Evolutionary conservation across 92 coral and sea anemone genomes (phyloP).

Genomic region (Epizoanthus scotinus): DNA sequence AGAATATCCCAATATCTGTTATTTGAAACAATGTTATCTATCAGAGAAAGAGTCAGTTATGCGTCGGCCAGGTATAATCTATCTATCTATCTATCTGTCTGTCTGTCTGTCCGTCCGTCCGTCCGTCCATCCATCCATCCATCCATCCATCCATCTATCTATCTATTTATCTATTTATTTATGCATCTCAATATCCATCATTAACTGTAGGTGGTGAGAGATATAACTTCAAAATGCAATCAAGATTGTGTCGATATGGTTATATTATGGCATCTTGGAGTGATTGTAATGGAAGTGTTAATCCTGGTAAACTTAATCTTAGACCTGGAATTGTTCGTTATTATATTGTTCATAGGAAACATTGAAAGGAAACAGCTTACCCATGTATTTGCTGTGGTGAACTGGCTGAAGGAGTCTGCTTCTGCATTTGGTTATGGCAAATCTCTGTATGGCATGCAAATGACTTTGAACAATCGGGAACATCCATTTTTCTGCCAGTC

Average conservation of each 20-base stretch:
- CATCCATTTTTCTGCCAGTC: conserved; percentile 55
- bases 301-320: conserved; percentile 34
- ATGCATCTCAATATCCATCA: no score
- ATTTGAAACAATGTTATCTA: no score
- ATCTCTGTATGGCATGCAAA: conserved; percentile 46
- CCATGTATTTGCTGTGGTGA: conserved; percentile 65
- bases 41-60: no score
- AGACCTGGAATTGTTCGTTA: conserved; percentile 53
- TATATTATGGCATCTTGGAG: conserved; percentile 60
- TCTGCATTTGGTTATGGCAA: conserved; percentile 53
- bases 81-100: no score
- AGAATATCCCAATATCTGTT: no score
- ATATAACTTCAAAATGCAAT: conserved; percentile 18
- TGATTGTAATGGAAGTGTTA: conserved; percentile 42
- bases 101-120: no score
- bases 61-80: no score
- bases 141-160: no score
- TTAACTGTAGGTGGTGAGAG: conserved; percentile 2
- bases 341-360: conserved; percentile 49
- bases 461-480: conserved; percentile 52
- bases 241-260: conserved; percentile 46
- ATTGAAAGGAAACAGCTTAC: conserved; percentile 36
- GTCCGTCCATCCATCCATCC: no score
- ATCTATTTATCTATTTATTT: no score
- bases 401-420: conserved; percentile 48